Evolutionary conservation across 2,113 vertebrate species (phyloP), one percentile per base, ranked within the genome.

Genomic region (Entosphenus tridentatus): DNA sequence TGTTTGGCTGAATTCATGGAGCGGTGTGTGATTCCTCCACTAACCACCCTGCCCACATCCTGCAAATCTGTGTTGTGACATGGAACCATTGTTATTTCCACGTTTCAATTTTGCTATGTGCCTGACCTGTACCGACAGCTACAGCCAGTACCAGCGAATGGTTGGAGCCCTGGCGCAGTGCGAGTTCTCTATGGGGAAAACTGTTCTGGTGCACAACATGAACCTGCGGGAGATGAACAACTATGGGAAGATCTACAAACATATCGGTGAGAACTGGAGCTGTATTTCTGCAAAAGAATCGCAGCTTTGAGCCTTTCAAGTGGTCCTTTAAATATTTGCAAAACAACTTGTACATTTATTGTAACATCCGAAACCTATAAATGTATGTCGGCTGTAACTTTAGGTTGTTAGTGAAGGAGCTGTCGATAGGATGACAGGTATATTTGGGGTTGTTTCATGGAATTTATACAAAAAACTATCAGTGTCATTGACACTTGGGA

Each of bases 211-310:
- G 6, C 95, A 96, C 69, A 85, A 97, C 69, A 98, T 98, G 93
- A 98, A 98, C 77, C 84, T 96, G 57, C 82, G 82, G 73, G 93
- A 98, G 80, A 98, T 98, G 93, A 90, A 96, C 74, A 98, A 96
- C 71, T 98, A 98, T 73, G 93, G 95, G 78, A 87, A 83, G 77
- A 96, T 92, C 74, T 96, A 96, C 74, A 77, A 81, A 57, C 85
- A 92, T 71, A 98, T 98, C 75, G 93, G 93, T 97, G 82, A 84
- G 59, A 39, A 39, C 39, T 39, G 39, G 6, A 39, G 39, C 39
- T 39, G 39, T 39, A 39, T 39, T 39, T 39, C 39, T 39, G 39
- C 39, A 39, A 39, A 39, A 5, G 39, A 39, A 5, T 39, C 39
- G 39, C 39, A 39, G 39, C 39, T 5, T 39, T 39, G 39, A 39